Evolutionary conservation across 92 coral and sea anemone genomes (phyloP).

Genomic region (Porites divaricata): DNA sequence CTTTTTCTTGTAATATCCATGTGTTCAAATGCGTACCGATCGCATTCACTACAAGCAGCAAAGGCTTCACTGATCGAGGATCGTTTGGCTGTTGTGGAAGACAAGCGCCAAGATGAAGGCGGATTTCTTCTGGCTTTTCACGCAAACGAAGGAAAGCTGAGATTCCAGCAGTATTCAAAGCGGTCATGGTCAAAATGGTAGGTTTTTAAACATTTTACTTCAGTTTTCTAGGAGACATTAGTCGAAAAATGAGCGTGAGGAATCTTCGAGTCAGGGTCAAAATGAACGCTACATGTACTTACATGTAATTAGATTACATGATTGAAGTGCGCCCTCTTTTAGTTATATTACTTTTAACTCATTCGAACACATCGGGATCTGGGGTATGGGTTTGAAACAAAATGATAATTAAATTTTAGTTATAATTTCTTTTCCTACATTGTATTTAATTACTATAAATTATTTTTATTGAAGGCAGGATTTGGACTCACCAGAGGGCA

Average conservation of each 20-base stretch:
- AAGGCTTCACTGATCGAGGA: constrained; percentile 38
- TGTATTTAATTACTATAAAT: background rate
- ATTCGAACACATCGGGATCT: no score
- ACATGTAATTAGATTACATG: no score
- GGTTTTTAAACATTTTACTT: constrained; percentile 5
- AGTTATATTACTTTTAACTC: no score
- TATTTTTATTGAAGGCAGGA: constrained; percentile 48
- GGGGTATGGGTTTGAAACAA: no score
- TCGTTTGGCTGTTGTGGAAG: constrained; percentile 75
- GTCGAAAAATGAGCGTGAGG: no score
- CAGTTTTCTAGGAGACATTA: no score
- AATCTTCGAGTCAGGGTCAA: no score
- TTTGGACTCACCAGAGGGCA: constrained; percentile 65
- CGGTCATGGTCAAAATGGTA: constrained; percentile 75
- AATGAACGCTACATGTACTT: no score
- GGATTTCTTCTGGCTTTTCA: constrained; percentile 67
- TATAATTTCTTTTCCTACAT: no score
- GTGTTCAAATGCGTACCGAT: background rate
- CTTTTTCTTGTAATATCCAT: constrained; percentile 1
- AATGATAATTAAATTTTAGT: no score
- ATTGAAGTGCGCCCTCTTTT: no score
- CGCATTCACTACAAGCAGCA: background rate
- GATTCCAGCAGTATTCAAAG: constrained; percentile 64
- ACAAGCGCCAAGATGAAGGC: constrained; percentile 54
- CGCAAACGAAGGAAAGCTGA: constrained; percentile 64